Evolutionary conservation across 1,140 invertebrate genomes (phyloP).

Genomic region (Drosophila orosa): DNA sequence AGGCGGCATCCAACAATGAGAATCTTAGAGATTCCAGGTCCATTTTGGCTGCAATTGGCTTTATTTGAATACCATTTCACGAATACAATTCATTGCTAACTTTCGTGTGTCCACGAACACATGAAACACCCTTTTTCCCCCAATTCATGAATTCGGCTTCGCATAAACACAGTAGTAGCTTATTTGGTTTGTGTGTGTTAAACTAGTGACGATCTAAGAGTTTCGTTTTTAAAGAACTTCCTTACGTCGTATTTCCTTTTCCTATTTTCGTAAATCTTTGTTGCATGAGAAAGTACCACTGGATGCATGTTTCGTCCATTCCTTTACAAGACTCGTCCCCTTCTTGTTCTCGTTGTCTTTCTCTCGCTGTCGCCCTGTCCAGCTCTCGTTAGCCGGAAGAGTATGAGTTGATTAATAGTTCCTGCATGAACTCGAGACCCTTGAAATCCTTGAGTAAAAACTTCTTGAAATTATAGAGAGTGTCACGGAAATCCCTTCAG

Average conservation of each 20-base stretch:
- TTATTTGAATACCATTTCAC: not conserved
- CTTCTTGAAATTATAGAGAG: too few species aligned
- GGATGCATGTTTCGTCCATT: conserved; percentile 15
- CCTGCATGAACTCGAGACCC: conserved; percentile 21
- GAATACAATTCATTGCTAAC: not conserved
- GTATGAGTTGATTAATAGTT: conserved; percentile 10
- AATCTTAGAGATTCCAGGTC: too few species aligned
- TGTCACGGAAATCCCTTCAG: conserved; percentile 22
- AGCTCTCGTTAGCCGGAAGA: conserved; percentile 6
- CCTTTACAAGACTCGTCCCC: conserved; percentile 11
- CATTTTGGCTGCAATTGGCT: not conserved
- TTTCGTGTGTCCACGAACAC: too few species aligned
- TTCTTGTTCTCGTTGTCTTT: conserved; percentile 15
- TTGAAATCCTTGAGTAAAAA: not conserved
- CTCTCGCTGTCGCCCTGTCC: conserved; percentile 10
- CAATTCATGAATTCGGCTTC: conserved; percentile 1
- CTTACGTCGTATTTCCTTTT: not conserved
- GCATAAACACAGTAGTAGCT: conserved; percentile 8
- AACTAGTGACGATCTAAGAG: conserved; percentile 9
- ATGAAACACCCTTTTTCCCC: not conserved
- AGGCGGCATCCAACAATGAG: too few species aligned
- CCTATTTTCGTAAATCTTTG: conserved; percentile 6
- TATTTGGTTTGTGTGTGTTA: conserved; percentile 46
- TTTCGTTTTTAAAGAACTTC: not conserved
- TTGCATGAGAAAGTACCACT: conserved; percentile 25